Conservation (phyloP, 2,797 vertebrate genomes). For the Amniataba percoides region DNA sequence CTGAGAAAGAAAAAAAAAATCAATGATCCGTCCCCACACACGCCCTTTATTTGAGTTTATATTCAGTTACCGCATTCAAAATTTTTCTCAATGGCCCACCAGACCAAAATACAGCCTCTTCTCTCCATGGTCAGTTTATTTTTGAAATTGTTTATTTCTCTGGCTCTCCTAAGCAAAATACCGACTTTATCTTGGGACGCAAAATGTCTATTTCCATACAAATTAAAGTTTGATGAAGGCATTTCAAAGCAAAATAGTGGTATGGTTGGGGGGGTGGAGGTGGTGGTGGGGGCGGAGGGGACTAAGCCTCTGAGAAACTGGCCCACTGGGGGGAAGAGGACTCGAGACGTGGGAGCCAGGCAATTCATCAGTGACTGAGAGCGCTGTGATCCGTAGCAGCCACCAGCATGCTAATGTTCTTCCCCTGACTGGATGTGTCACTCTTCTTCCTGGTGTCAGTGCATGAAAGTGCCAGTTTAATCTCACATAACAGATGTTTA, state of each 20-base stretch:
- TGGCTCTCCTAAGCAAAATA: conserved; percentile 9
- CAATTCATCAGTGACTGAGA: conserved; percentile 70
- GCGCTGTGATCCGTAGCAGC: conserved; percentile 63
- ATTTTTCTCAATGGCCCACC: conserved; percentile 37
- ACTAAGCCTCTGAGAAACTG: conserved; percentile 44
- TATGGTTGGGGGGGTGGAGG: neutral
- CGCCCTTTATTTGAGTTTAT: conserved; percentile 3
- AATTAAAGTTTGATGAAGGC: conserved; percentile 57
- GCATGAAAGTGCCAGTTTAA: conserved; percentile 46
- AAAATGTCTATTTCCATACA: conserved; percentile 66
- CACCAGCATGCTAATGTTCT: conserved; percentile 71
- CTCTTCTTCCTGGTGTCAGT: conserved; percentile 55
- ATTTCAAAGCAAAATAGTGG: conserved; percentile 40
- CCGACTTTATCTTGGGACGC: conserved; percentile 49
- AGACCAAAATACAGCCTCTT: conserved; percentile 23
- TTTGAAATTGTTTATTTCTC: conserved; percentile 57
- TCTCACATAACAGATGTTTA: conserved; percentile 59
- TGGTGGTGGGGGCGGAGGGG: conserved; percentile 2
- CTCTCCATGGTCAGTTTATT: conserved; percentile 60
- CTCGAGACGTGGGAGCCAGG: conserved; percentile 35
- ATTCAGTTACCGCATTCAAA: conserved; percentile 42
- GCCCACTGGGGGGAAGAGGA: conserved; percentile 34
- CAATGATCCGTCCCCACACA: conserved; percentile 12
- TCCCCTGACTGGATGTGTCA: conserved; percentile 71
- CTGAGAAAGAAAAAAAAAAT: conserved; percentile 5